phyloP scores from a whole-genome alignment of 2,113 vertebrate species.

The Vidua chalybeata region DNA sequence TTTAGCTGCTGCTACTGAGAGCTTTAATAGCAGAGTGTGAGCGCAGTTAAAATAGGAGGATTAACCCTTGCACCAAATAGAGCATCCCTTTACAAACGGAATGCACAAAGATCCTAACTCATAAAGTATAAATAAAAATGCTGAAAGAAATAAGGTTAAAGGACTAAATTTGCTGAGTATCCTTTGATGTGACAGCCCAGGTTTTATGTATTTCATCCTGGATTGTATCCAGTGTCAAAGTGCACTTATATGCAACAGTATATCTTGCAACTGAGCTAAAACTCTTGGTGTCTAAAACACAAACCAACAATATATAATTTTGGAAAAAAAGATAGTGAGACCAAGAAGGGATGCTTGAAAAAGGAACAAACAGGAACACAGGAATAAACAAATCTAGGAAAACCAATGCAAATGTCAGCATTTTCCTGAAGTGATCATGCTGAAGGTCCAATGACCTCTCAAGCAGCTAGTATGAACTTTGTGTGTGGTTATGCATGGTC shows the following conservation, averaged over 20 bases:
- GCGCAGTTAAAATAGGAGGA: neutral
- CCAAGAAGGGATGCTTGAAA: neutral
- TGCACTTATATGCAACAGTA: neutral
- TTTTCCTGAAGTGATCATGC: neutral
- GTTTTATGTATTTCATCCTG: neutral
- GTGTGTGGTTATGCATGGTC: neutral
- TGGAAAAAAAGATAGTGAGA: neutral
- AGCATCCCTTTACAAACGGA: neutral
- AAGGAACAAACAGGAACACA: neutral
- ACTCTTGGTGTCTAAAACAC: neutral
- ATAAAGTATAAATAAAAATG: neutral
- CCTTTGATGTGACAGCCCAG: neutral
- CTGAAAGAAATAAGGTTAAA: neutral
- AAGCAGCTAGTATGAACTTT: neutral
- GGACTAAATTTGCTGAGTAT: neutral
- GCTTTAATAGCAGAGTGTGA: neutral
- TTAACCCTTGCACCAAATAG: neutral
- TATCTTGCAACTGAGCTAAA: neutral
- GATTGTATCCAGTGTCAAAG: neutral
- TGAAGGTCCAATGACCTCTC: neutral
- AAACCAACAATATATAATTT: neutral
- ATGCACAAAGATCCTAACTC: neutral
- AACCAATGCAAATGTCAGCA: neutral
- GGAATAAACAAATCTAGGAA: neutral
- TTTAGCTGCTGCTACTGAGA: neutral